These are phyloP conservation scores for Malurus splendens DNA, from an alignment of 2,797 vertebrate genomes.

Conservation along the genomic window DNA sequence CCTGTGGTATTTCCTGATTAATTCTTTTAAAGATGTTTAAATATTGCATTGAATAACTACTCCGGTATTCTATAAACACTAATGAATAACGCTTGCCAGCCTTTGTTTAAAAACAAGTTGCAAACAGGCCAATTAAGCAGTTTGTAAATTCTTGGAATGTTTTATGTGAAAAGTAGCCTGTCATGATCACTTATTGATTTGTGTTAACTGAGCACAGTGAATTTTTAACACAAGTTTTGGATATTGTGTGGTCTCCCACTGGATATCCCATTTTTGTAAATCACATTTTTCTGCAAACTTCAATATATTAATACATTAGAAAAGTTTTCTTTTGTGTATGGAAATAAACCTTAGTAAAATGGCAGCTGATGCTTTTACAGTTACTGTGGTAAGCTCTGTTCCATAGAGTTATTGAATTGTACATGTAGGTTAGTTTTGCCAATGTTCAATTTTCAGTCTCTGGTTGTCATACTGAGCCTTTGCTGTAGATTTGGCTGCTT, in stretches of 20 bases:
- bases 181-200: background rate
- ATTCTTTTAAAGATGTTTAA: background rate
- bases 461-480: background rate
- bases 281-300: background rate
- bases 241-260: background rate
- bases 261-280: background rate
- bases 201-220: background rate
- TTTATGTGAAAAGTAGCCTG: background rate
- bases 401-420: background rate
- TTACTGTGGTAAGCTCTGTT: background rate
- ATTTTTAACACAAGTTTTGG: background rate
- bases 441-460: background rate
- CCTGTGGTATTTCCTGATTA: background rate
- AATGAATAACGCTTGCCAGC: background rate
- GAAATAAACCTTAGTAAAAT: background rate
- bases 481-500: background rate
- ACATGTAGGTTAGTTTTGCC: background rate
- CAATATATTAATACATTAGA: background rate
- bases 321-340: background rate
- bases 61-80: background rate
- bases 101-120: background rate
- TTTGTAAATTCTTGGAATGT: background rate
- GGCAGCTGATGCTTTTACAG: background rate
- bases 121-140: background rate
- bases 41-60: background rate